Conservation (phyloP, 2,888 invertebrate species). For the Orchesella flavescens region DNA sequence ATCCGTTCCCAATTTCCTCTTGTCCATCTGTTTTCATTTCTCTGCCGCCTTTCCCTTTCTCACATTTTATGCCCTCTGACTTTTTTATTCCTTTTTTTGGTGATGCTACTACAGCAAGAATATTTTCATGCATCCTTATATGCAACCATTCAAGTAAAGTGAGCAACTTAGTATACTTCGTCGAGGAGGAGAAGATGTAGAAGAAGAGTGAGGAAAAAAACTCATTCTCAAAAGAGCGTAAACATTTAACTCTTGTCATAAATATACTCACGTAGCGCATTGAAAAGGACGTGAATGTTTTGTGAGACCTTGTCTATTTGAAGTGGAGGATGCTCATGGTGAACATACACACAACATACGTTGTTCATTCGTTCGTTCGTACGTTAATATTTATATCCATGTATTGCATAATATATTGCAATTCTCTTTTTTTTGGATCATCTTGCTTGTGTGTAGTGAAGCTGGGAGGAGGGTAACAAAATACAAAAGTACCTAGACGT, state of each 20-base stretch:
- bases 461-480: neutral
- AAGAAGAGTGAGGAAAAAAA: constrained; percentile 13
- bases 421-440: constrained; percentile 1
- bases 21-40: constrained; percentile 58
- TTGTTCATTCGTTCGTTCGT: too few relatives aligned
- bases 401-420: too few relatives aligned
- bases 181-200: constrained; percentile 12
- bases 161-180: neutral
- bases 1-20: constrained; percentile 55
- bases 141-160: constrained; percentile 16
- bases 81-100: constrained; percentile 30
- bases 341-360: too few relatives aligned
- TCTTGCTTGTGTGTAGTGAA: neutral
- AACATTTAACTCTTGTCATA: constrained; percentile 49
- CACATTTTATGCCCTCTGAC: constrained; percentile 41
- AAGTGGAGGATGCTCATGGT: too few relatives aligned
- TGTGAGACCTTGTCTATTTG: constrained; percentile 2
- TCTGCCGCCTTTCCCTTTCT: constrained; percentile 14
- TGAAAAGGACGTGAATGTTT: constrained; percentile 43
- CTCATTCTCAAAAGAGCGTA: constrained; percentile 34
- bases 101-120: neutral
- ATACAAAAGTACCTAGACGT: too few relatives aligned
- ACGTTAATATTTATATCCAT: too few relatives aligned
- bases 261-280: constrained; percentile 27
- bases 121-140: constrained; percentile 19